Conservation (phyloP, 2,113 vertebrate species). For the Seriola dumerili region DNA sequence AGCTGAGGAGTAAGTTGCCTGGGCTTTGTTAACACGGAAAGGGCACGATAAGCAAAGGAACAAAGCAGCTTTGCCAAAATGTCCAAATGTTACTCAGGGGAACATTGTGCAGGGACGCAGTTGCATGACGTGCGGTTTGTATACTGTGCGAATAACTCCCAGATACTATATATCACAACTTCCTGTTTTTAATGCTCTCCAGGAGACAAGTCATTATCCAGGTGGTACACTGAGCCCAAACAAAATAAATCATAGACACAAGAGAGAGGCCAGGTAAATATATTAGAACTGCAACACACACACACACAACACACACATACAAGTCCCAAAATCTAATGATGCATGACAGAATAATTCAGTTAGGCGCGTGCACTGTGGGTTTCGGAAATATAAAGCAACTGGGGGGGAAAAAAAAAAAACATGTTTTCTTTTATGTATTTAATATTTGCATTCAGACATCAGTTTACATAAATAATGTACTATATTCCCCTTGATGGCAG, state of each 20-base stretch:
- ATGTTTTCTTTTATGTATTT: conserved; percentile 16
- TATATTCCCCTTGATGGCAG: background rate
- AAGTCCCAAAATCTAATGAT: conserved; percentile 48
- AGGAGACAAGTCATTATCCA: conserved; percentile 51
- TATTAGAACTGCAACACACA: conserved; percentile 11
- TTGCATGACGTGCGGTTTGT: background rate
- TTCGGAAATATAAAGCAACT: conserved; percentile 36
- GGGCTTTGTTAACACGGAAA: conserved; percentile 42
- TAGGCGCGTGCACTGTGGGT: conserved; percentile 4
- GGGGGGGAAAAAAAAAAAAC: background rate
- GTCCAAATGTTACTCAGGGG: conserved; percentile 5
- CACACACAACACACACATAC: background rate
- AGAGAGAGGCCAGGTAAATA: conserved; percentile 39
- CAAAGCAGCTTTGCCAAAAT: conserved; percentile 34
- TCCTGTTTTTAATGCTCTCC: conserved; percentile 29
- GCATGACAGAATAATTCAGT: conserved; percentile 48
- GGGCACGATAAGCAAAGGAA: conserved; percentile 39
- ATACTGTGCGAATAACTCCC: background rate
- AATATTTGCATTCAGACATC: background rate
- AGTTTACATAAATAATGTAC: conserved; percentile 18
- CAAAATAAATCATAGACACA: conserved; percentile 49
- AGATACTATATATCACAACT: background rate
- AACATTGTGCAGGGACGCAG: background rate
- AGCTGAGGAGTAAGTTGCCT: conserved; percentile 40
- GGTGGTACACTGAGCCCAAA: conserved; percentile 21